A percentile compares a stretch with the other conserved stretches of the same genome.
phyloP scores from a whole-genome alignment of 2,113 vertebrate genomes.

The Pluvianellus socialis region DNA sequence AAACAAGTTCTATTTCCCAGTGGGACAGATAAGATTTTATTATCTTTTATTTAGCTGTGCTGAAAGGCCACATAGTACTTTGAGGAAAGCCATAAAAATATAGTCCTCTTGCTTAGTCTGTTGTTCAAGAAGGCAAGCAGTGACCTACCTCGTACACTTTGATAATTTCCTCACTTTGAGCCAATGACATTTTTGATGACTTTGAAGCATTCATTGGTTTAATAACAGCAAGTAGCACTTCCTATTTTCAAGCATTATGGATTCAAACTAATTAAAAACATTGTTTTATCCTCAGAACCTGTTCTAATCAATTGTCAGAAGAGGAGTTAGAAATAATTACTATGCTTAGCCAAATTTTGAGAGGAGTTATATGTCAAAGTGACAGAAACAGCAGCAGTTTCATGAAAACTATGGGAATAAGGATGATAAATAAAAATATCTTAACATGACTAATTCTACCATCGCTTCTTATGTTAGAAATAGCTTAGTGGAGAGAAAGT shows the following conservation, averaged over 20 bases:
- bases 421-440: background rate
- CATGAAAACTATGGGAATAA: background rate
- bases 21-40: background rate
- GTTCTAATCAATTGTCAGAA: constrained; percentile 16
- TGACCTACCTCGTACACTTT: background rate
- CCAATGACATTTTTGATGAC: background rate
- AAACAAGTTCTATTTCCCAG: background rate
- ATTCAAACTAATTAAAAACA: background rate
- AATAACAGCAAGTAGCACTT: background rate
- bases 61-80: background rate
- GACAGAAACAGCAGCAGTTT: background rate
- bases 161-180: background rate
- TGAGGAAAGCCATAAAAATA: background rate
- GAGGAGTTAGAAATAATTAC: background rate
- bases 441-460: background rate
- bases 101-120: background rate
- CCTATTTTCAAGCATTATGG: background rate
- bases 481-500: background rate
- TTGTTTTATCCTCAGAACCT: constrained; percentile 7
- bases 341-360: background rate
- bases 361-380: background rate
- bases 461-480: background rate
- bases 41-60: background rate
- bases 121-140: background rate
- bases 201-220: background rate